Base-by-base conservation (phyloP, 2,797 vertebrate species). In the Ciconia nigra region DNA sequence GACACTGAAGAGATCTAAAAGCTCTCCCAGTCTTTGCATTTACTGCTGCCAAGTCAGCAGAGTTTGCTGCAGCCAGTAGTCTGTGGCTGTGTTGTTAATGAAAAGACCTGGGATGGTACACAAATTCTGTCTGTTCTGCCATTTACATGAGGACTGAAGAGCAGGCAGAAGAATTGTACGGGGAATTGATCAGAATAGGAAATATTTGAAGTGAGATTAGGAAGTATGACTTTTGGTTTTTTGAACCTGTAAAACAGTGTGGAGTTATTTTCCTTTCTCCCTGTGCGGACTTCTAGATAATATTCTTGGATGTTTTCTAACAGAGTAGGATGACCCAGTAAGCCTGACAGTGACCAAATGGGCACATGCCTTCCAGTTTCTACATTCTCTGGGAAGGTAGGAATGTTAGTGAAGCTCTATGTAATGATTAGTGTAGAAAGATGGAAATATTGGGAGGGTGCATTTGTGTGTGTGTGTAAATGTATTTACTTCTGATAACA, bases 261-360 rank as follows among this genome's bases (percentile, higher is more conserved):
- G 49, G 55, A 44, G 6, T 26, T 89, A 3, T 20, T 70, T 71
- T 73, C 28, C 21, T 57, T 70, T 62, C 10, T 81, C 4, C 13
- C 57, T 35, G 6, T 73, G 22, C 7, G 13, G 51, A 42, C 8
- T 37, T 55, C 5, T 10, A 35, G 55, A 4, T 42, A 17, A 24
- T 31, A 4, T 22, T 84, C 22, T 51, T 31, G 41, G 10, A 39
- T 69, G 20, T 51, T 80, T 89, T 77, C 29, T 46, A 10, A 9
- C 25, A 14, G 49, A 57, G 24, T 24, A 33, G 51, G 35, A 22
- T 47, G 35, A 42, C 29, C 11, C 47, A 22, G 21, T 15, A 29
- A 46, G 21, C 18, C 47, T 67, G 57, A 10, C 10, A 28, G 39
- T 28, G 66, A 26, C 55, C 47, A 22, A n/a, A 1, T 0, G 0